Evolutionary conservation across 2,888 invertebrate genomes (phyloP).

Genomic region (Exephanes ischioxanthus): DNA sequence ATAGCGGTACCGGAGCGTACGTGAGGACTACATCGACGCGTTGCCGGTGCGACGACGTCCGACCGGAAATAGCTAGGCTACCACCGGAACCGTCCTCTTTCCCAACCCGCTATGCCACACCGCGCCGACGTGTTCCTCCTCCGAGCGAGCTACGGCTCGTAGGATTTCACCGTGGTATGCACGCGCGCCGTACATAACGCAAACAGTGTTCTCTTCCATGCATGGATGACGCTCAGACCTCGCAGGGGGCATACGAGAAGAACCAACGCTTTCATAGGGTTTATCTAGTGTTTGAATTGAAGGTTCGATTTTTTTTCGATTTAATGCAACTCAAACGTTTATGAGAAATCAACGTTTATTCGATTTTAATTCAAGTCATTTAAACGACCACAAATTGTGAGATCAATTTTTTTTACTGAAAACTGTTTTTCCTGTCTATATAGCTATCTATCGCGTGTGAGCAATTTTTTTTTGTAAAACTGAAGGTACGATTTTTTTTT

Average conservation of each 20-base stretch:
- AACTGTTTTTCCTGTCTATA: too few species aligned
- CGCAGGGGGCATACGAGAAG: conserved; percentile 14
- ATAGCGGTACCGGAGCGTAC: conserved; percentile 34
- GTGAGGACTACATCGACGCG: conserved; percentile 20
- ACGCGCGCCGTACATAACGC: conserved; percentile 21
- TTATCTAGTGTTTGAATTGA: not conserved
- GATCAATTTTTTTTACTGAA: too few species aligned
- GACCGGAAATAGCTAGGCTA: conserved; percentile 76
- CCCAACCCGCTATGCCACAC: conserved; percentile 65
- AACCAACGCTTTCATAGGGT: not conserved
- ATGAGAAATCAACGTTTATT: too few species aligned
- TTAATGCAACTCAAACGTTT: too few species aligned
- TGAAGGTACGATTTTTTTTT: too few species aligned
- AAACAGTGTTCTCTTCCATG: conserved; percentile 56
- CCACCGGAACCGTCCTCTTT: conserved; percentile 77
- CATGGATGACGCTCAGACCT: conserved; percentile 57
- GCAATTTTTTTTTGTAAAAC: too few species aligned
- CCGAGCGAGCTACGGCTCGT: conserved; percentile 5
- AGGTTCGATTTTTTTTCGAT: too few species aligned
- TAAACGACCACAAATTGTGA: too few species aligned
- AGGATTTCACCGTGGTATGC: conserved; percentile 54
- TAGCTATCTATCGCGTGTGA: too few species aligned
- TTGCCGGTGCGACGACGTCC: conserved; percentile 61
- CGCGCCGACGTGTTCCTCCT: conserved; percentile 37
- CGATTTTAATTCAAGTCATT: too few species aligned